phyloP scores from a whole-genome alignment of 2,113 vertebrate genomes.

The Apeltes quadracus region DNA sequence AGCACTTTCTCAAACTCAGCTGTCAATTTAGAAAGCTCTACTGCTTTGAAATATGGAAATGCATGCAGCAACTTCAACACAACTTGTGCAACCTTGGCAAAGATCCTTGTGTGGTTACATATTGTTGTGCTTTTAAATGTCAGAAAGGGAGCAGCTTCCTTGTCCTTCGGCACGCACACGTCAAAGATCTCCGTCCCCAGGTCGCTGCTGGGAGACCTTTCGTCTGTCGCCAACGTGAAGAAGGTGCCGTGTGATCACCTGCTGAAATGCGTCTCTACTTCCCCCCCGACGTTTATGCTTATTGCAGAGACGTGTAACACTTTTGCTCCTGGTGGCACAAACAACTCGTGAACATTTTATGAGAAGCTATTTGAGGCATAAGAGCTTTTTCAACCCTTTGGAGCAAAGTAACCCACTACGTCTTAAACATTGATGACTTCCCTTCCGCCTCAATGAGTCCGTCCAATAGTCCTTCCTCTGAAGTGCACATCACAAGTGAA shows the following conservation, averaged over 20 bases:
- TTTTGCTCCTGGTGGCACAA: constrained; percentile 60
- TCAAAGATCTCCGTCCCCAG: constrained; percentile 3
- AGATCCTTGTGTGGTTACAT: neutral
- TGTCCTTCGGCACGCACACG: constrained; percentile 4
- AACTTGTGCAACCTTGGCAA: neutral
- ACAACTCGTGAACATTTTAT: constrained; percentile 73
- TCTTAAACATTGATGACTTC: constrained; percentile 75
- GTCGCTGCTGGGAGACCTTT: constrained; percentile 14
- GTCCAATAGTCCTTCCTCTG: constrained; percentile 9
- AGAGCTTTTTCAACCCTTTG: constrained; percentile 54
- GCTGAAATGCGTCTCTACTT: constrained; percentile 25
- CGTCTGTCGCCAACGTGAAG: neutral
- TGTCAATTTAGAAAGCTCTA: neutral
- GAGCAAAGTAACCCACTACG: constrained; percentile 39
- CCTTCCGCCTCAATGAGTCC: constrained; percentile 58
- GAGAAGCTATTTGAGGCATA: constrained; percentile 68
- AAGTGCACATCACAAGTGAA: constrained; percentile 12
- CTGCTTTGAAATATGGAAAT: constrained; percentile 5
- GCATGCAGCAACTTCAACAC: neutral
- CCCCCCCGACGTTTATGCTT: constrained; percentile 31
- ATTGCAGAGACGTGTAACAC: constrained; percentile 43
- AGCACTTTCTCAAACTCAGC: neutral
- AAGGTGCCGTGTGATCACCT: constrained; percentile 48
- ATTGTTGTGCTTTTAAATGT: neutral
- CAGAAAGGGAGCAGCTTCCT: neutral